phyloP scores from a whole-genome alignment of 2,113 vertebrate species.

The Acrocephalus kingi region DNA sequence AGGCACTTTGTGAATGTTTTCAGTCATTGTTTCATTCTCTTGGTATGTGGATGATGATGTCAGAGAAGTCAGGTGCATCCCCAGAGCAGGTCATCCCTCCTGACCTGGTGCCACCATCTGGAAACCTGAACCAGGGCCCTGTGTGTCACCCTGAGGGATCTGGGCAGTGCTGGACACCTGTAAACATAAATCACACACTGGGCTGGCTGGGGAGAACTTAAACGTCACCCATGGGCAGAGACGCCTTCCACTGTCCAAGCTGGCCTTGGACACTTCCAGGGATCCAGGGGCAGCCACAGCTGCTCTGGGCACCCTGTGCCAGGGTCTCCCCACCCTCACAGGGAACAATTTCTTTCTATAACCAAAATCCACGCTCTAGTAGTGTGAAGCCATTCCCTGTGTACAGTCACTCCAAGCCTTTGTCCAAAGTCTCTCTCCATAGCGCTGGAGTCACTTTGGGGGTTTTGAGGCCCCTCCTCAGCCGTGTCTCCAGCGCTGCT shows the following conservation, averaged over 20 bases:
- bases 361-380: no score
- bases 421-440: not conserved
- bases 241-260: rapidly evolving
- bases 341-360: not conserved
- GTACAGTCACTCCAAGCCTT: not conserved
- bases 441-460: not conserved
- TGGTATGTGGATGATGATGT: not conserved
- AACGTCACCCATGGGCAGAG: not conserved
- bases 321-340: not conserved
- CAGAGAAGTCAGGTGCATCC: not conserved
- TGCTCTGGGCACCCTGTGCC: not conserved
- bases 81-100: not conserved
- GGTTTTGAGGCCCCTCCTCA: not conserved
- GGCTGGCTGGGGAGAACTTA: not conserved
- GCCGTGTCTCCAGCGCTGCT: not conserved
- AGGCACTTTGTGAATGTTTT: rapidly evolving
- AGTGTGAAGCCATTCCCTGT: not conserved
- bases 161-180: not conserved
- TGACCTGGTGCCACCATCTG: not conserved
- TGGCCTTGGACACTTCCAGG: not conserved
- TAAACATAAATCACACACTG: not conserved
- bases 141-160: not conserved
- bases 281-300: not conserved
- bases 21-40: not conserved
- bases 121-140: not conserved